Conservation (phyloP, 92 coral and sea anemone species). For the Phenganax stokvisi region DNA sequence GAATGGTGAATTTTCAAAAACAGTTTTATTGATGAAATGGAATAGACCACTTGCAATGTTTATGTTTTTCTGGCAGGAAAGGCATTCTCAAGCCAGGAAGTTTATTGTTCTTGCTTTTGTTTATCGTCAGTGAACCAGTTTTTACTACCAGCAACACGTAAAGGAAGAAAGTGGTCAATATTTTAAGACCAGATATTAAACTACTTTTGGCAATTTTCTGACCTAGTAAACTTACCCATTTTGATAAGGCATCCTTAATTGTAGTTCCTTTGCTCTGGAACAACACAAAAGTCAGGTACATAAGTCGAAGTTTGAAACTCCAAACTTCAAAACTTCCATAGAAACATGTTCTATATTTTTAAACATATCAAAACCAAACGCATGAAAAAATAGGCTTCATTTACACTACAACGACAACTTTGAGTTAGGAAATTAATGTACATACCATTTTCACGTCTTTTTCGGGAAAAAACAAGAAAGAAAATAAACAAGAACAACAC, state of each 20-base stretch:
- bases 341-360: neutral
- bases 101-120: too few relatives aligned
- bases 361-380: neutral
- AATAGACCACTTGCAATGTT: too few relatives aligned
- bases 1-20: neutral
- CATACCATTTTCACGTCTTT: slow-evolving; percentile 24
- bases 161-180: too few relatives aligned
- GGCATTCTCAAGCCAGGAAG: too few relatives aligned
- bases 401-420: neutral
- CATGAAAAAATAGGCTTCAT: neutral
- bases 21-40: neutral
- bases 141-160: neutral
- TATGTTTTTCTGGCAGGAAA: too few relatives aligned
- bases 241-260: slow-evolving; percentile 86
- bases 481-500: neutral
- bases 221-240: slow-evolving; percentile 64
- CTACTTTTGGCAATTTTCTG: too few relatives aligned
- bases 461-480: neutral
- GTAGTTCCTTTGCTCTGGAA: slow-evolving; percentile 89
- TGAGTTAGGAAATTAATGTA: neutral
- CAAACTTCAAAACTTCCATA: neutral
- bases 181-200: too few relatives aligned
- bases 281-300: neutral
- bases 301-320: neutral
- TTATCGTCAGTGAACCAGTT: neutral